Base-by-base conservation (phyloP, 2,113 vertebrate genomes). In the Oophaga pumilio region DNA sequence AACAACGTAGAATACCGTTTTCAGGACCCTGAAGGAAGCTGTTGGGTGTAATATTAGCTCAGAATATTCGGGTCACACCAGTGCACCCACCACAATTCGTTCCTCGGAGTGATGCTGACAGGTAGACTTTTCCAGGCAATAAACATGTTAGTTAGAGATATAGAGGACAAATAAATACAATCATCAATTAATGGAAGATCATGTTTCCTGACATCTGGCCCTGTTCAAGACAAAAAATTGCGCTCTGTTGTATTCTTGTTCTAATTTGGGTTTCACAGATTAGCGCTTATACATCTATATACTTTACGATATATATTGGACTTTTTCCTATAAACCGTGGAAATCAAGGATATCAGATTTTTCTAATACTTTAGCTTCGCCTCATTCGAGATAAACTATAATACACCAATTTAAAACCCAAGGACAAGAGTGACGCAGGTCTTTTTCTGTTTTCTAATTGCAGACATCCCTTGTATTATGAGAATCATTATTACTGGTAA, bases 101-200 rank as follows among this genome's bases (percentile, higher is more conserved):
- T 10, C 17, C 80, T n/a, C 1, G 6, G 11, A 50, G 80, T 18
- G 24, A 49, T 64, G 80, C 80, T 82, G 33, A 64, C 24, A 49
- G 80, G 18, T 60, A 82, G 18, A 66, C 11, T 66, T 82, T 82
- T 52, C 59, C 22, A 76, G 43, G 20, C 60, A 82, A 64, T 78
- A 66, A 64, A 82, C 28, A 50, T 82, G 60, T 15, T 81, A 43
- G 74, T 76, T 52, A 50, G 60, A 64, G 57, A 22, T 81, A 81
- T 43, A n/a, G 79, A 52, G 80, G 80, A 66, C 79, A 66, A 50
- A 66, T 50, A 9, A n/a, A 62, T 64, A 82, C 80, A 50, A 22
- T 7, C 60, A 82, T 66, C 60, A 82, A 22, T 64, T 24, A 43
- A 8, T 66, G 20, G 28, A 22, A 82, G 22, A 18, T 8, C 24